A percentile compares a stretch with the other conserved stretches of the same genome.
Conservation (phyloP, 2,888 invertebrate genomes). For the Scaptomyza flava region DNA sequence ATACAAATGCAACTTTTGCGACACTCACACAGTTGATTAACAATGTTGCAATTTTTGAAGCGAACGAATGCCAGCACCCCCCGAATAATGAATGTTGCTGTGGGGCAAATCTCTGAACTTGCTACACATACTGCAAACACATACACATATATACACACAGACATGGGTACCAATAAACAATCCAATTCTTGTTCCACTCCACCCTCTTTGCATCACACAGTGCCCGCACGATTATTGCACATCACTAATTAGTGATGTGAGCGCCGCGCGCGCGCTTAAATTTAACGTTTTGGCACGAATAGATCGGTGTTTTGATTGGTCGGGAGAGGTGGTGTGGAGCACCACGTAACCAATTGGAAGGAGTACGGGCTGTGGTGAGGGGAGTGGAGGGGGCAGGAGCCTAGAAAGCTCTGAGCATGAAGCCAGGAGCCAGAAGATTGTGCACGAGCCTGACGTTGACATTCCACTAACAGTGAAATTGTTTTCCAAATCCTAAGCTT, state of each 20-base stretch:
- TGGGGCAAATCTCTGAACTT: slow-evolving; percentile 30
- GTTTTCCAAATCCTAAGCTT: slow-evolving; percentile 78
- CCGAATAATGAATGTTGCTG: not conserved
- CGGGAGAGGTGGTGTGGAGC: not conserved
- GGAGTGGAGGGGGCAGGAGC: not conserved
- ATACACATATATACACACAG: not conserved
- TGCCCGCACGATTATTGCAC: slow-evolving; percentile 72
- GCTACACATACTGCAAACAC: not conserved
- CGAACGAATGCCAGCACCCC: slow-evolving; percentile 23
- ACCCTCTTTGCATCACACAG: slow-evolving; percentile 6
- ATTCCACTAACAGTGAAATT: slow-evolving; percentile 77
- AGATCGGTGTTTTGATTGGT: not conserved
- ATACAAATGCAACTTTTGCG: slow-evolving; percentile 62
- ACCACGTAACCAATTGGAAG: not conserved
- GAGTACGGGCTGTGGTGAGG: not conserved
- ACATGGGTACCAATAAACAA: not conserved
- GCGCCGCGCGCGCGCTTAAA: slow-evolving; percentile 57
- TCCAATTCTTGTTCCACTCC: not conserved
- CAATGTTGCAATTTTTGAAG: slow-evolving; percentile 68
- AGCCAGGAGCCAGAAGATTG: slow-evolving; percentile 15
- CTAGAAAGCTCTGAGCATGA: not conserved
- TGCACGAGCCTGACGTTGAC: slow-evolving; percentile 67
- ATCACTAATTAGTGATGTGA: slow-evolving; percentile 75
- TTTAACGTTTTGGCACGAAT: slow-evolving; percentile 58
- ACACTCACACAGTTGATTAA: slow-evolving; percentile 76